phyloP scores from a whole-genome alignment of 2,113 vertebrate genomes.

The Melanerpes aurifrons region DNA sequence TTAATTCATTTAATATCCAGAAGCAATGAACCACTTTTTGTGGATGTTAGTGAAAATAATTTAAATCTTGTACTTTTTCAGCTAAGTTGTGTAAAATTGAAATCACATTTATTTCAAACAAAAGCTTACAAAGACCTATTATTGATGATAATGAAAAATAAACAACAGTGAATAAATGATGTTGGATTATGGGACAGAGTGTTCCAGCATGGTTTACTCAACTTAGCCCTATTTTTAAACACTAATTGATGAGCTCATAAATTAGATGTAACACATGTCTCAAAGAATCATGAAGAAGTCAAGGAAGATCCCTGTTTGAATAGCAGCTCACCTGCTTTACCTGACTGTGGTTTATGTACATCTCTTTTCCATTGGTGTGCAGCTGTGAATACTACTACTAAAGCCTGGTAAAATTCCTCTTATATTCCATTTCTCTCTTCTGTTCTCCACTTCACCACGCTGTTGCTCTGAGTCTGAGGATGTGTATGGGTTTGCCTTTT shows the following conservation, averaged over 20 bases:
- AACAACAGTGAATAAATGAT: neutral
- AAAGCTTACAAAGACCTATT: neutral
- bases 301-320: neutral
- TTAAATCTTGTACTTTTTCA: neutral
- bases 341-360: accelerated
- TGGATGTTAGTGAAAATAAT: neutral
- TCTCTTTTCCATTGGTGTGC: neutral
- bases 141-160: neutral
- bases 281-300: neutral
- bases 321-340: neutral
- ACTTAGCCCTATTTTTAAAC: neutral
- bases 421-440: neutral
- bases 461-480: neutral
- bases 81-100: neutral
- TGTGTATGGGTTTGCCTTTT: neutral
- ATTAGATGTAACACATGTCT: no score
- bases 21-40: neutral
- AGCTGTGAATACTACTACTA: neutral
- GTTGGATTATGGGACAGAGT: neutral
- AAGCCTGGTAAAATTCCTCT: neutral
- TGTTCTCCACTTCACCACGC: accelerated
- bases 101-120: neutral
- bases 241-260: neutral
- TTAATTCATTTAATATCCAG: conserved; percentile 39
- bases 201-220: neutral